Conservation (phyloP, 2,888 invertebrate genomes). For the Eupithecia exiguata region DNA sequence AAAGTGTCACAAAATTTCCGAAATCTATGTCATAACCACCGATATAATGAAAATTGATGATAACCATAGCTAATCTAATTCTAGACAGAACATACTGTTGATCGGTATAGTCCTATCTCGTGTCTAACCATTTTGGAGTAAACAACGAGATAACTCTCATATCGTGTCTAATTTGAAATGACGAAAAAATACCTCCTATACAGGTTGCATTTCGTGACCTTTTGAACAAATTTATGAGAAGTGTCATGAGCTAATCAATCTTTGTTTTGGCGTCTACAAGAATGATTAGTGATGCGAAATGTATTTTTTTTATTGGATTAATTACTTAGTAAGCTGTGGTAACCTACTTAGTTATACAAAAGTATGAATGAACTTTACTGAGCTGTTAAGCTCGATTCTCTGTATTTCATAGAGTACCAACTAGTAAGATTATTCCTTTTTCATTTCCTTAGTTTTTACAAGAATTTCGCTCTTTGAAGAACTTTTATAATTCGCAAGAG, state of each 20-base stretch:
- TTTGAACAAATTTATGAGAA: too few species aligned
- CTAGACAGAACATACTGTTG: not conserved
- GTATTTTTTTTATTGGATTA: too few species aligned
- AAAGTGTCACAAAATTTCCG: not conserved
- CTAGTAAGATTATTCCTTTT: constrained; percentile 19
- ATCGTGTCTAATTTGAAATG: too few species aligned
- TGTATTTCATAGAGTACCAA: constrained; percentile 35
- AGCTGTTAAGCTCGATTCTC: constrained; percentile 37
- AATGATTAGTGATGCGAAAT: too few species aligned
- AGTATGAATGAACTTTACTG: constrained; percentile 12
- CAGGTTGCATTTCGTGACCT: too few species aligned
- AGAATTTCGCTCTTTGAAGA: constrained; percentile 48
- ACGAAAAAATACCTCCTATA: too few species aligned
- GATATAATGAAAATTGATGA: not conserved
- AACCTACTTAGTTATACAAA: not conserved
- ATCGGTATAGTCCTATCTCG: too few species aligned
- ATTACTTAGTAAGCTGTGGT: too few species aligned
- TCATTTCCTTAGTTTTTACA: constrained; percentile 51
- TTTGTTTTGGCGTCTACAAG: too few species aligned
- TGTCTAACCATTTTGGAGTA: too few species aligned
- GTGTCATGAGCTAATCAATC: too few species aligned
- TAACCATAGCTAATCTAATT: not conserved
- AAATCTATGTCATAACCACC: not conserved
- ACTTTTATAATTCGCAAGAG: constrained; percentile 32
- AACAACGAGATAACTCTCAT: too few species aligned